Percentiles rank a stretch among this genome's conserved stretches.
These are phyloP conservation scores for Benitochromis conjunctus DNA, from an alignment of 2,113 vertebrate genomes.

Conservation along the genomic window DNA sequence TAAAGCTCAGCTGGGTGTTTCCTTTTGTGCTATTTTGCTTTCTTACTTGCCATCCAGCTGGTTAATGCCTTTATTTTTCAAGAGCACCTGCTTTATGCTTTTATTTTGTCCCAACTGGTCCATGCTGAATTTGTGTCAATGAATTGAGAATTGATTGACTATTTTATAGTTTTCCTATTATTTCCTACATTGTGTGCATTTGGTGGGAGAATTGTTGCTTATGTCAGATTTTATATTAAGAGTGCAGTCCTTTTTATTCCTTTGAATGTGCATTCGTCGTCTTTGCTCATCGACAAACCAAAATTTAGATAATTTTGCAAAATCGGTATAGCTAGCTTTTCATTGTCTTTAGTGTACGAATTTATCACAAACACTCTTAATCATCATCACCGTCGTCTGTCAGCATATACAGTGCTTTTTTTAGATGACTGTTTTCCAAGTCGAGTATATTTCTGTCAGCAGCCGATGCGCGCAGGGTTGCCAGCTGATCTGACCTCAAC, in stretches of 20 bases:
- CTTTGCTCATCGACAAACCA: slow-evolving; percentile 36
- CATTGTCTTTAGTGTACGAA: slow-evolving; percentile 13
- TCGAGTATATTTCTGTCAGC: background rate
- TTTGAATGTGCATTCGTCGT: slow-evolving; percentile 41
- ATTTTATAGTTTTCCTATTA: slow-evolving; percentile 23
- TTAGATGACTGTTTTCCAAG: slow-evolving; percentile 30
- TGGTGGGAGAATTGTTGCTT: slow-evolving; percentile 37
- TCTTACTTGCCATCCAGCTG: slow-evolving; percentile 40
- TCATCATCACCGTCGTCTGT: background rate
- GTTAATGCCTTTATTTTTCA: slow-evolving; percentile 31
- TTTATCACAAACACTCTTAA: background rate
- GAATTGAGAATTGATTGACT: slow-evolving; percentile 28
- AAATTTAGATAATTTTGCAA: slow-evolving; percentile 33
- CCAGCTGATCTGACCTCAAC: slow-evolving; percentile 25
- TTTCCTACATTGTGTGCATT: slow-evolving; percentile 34
- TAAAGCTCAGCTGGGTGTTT: slow-evolving; percentile 22
- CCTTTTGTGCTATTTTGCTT: slow-evolving; percentile 17
- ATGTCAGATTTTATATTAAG: slow-evolving; percentile 7
- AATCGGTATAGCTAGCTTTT: slow-evolving; percentile 52
- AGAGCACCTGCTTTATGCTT: slow-evolving; percentile 17
- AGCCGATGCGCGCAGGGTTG: background rate
- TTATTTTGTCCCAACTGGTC: background rate
- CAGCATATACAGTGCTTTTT: background rate
- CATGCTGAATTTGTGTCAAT: slow-evolving; percentile 23
- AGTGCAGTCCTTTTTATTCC: slow-evolving; percentile 28